phyloP scores from a whole-genome alignment of 1,140 invertebrate species.

The Megalopta genalis region DNA sequence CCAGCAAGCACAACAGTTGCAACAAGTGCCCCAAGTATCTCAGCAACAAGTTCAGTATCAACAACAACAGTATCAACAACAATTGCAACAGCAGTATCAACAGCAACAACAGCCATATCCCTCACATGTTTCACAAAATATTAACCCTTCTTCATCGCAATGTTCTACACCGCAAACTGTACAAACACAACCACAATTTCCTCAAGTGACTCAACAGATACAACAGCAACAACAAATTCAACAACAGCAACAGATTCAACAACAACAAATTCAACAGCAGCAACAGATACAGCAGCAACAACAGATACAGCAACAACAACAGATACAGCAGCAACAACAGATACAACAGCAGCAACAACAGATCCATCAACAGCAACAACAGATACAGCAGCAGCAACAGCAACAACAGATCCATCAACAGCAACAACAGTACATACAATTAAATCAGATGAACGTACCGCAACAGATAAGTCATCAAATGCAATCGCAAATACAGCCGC shows the following conservation, averaged over 20 bases:
- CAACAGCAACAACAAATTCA: conserved; percentile 71
- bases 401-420: conserved; percentile 67
- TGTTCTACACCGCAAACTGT: conserved; percentile 81
- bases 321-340: conserved; percentile 16
- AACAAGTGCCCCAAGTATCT: conserved; percentile 74
- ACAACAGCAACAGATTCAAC: conserved; percentile 35
- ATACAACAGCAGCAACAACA: conserved; percentile 59
- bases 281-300: conserved; percentile 79
- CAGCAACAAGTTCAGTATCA: conserved; percentile 78
- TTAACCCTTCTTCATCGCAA: conserved; percentile 79
- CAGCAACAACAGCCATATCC: conserved; percentile 78
- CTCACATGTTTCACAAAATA: conserved; percentile 70
- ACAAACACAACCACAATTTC: conserved; percentile 78
- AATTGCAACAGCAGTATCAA: conserved; percentile 78
- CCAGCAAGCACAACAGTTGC: conserved; percentile 81
- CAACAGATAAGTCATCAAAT: conserved; percentile 78
- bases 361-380: conserved; percentile 50
- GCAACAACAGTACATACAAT: conserved; percentile 67
- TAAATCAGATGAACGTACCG: conserved; percentile 79
- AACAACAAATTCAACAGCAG: conserved; percentile 78
- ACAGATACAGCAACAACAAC: conserved; percentile 41
- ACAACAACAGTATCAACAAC: conserved; percentile 77
- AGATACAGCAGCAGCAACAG: conserved; percentile 75
- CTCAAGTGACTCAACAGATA: conserved; percentile 78
- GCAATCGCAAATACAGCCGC: conserved; percentile 74